Evolutionary conservation across 1,140 invertebrate species (phyloP), one percentile per base, ranked within the genome.

Genomic region (Paralvinella palmiformis): DNA sequence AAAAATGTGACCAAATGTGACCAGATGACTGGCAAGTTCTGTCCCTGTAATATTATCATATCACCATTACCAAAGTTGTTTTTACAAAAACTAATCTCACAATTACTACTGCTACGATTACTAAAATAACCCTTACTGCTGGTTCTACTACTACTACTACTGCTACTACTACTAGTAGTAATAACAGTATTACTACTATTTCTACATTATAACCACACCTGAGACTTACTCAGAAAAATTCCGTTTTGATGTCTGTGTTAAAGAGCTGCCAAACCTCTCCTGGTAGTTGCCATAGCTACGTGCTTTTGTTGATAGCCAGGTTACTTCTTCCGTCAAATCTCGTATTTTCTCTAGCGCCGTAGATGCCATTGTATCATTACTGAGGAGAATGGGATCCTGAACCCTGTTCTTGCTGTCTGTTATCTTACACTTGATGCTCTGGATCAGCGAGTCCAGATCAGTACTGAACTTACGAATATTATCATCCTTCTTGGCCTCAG

Each of bases 401-500:
- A 79, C 75, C 24, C 68, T 62, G 45, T 72, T 72, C 67, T 74
- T 77, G 10, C 79, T 63, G 17, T 78, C 73, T 62, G 73, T 75
- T 32, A 79, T 64, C 57, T 73, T 73, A 35, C 66, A 63, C 15
- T 68, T 64, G 35, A 79, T 79, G 44, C 74, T 68, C 56, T 69
- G 66, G 35, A 81, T 76, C 3, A 79, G 67, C 1, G 62, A 69
- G 50, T 79, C 74, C 35, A 81, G 71, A 60, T 80, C 75, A 3
- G 70, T 65, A 35, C 75, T 77, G 68, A 80, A 81, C 65, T 78
- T 77, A 44, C 75, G 69, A 31, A 81, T 80, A 62, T 80, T 79
- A 56, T 80, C 79, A 68, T 81, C 79, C 57, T 77, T 78, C 67
- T 79, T 79, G n/a, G 79, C 79, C 63, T 81, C 79, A 68, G 75